Percentiles rank a stretch among this genome's conserved stretches.
These are phyloP conservation scores for Onychorhynchus coronatus DNA, from an alignment of 2,113 vertebrate genomes.

Conservation along the genomic window DNA sequence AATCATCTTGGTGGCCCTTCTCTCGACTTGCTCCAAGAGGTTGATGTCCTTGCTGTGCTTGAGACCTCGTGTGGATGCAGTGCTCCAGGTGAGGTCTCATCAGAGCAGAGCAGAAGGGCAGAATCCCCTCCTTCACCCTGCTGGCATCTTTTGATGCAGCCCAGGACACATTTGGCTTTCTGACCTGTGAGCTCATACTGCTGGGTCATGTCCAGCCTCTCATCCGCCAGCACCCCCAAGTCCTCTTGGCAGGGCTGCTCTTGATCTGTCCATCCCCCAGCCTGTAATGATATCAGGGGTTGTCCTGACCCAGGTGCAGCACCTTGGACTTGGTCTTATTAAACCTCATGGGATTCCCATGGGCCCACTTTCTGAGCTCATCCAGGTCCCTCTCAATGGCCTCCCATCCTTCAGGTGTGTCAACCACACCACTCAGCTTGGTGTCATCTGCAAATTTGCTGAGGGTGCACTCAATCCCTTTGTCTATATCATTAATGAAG, in stretches of 20 bases:
- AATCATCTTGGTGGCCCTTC: not conserved
- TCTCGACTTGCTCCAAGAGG: not conserved
- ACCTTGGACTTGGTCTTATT: not conserved
- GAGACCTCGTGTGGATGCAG: no score
- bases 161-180: not conserved
- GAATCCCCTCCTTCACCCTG: not conserved
- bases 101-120: not conserved
- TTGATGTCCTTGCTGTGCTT: not conserved
- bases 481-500: not conserved
- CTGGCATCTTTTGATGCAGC: not conserved
- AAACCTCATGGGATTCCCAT: not conserved
- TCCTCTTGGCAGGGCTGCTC: not conserved
- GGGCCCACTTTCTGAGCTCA: not conserved
- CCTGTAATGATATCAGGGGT: not conserved
- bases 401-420: not conserved
- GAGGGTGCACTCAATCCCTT: not conserved
- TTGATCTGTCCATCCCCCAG: not conserved
- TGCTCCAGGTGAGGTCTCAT: not conserved
- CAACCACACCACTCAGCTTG: not conserved
- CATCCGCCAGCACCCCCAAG: not conserved
- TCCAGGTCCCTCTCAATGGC: not conserved
- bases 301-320: not conserved
- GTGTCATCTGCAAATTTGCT: not conserved
- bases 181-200: not conserved
- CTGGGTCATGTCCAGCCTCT: not conserved